A percentile compares a stretch with the other conserved stretches of the same genome.
Evolutionary conservation across 92 coral and sea anemone species (phyloP).

Genomic region (Zoanthus gigantus): DNA sequence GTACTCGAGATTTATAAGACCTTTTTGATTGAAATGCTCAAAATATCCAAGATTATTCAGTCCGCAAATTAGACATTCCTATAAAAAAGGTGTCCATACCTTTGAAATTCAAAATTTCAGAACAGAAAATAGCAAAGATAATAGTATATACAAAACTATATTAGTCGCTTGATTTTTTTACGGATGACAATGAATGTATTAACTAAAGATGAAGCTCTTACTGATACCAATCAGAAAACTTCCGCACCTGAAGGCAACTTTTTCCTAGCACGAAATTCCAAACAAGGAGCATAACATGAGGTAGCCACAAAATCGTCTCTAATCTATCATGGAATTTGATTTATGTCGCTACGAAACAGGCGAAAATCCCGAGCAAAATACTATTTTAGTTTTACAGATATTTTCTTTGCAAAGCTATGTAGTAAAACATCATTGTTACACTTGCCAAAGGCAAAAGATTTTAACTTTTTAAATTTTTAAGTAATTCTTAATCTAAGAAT

Average conservation of each 20-base stretch:
- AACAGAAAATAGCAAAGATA: too few relatives aligned
- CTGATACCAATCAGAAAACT: too few relatives aligned
- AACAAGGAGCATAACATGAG: not conserved
- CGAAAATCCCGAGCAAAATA: not conserved
- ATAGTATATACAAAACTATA: too few relatives aligned
- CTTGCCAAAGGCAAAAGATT: not conserved
- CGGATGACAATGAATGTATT: too few relatives aligned
- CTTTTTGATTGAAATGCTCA: too few relatives aligned
- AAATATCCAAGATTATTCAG: too few relatives aligned
- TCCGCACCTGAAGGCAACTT: not conserved
- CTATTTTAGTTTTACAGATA: not conserved
- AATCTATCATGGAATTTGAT: not conserved
- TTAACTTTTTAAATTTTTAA: not conserved
- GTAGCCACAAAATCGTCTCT: not conserved
- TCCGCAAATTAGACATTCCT: too few relatives aligned
- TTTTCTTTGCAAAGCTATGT: not conserved
- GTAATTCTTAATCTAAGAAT: conserved; percentile 7
- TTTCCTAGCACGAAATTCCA: not conserved
- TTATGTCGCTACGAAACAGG: not conserved
- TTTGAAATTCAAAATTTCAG: too few relatives aligned
- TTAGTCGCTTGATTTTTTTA: too few relatives aligned
- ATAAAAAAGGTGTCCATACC: too few relatives aligned
- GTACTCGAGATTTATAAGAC: too few relatives aligned
- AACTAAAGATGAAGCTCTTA: too few relatives aligned
- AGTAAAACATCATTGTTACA: not conserved